These are phyloP conservation scores for Scopus umbretta DNA, from an alignment of 2,113 vertebrate genomes.

Conservation along the genomic window DNA sequence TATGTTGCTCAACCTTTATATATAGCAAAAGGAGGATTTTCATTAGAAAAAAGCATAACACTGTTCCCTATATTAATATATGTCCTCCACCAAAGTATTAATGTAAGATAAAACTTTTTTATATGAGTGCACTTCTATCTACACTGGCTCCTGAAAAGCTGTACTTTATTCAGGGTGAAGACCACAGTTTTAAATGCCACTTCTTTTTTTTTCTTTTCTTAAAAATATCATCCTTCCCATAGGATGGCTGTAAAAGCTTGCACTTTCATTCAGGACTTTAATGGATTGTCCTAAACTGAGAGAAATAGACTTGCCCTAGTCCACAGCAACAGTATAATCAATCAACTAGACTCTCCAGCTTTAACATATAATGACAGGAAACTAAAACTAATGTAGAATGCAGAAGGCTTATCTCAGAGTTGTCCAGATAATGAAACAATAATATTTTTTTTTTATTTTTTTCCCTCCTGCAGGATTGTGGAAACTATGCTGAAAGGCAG, in stretches of 20 bases:
- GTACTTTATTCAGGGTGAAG: background rate
- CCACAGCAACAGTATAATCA: background rate
- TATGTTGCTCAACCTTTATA: background rate
- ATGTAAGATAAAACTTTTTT: background rate
- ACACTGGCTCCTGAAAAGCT: background rate
- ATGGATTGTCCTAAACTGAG: background rate
- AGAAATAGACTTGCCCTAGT: background rate
- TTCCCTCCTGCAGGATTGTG: rapidly evolving
- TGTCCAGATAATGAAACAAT: background rate
- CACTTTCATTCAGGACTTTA: background rate
- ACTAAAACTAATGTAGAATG: background rate
- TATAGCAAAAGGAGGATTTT: background rate
- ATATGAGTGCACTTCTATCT: background rate
- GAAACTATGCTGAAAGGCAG: background rate
- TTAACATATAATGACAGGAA: background rate
- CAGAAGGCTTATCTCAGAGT: background rate
- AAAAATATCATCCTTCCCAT: background rate
- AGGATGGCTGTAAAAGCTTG: background rate
- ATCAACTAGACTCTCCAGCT: background rate
- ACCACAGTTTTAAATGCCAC: background rate
- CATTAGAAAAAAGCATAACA: background rate
- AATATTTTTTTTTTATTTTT: background rate
- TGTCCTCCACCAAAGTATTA: background rate
- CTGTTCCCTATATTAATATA: background rate
- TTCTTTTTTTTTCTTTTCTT: background rate